Evolutionary conservation across 2,113 vertebrate genomes (phyloP), one percentile per base, ranked within the genome.

Genomic region (Crotalus horridus): DNA sequence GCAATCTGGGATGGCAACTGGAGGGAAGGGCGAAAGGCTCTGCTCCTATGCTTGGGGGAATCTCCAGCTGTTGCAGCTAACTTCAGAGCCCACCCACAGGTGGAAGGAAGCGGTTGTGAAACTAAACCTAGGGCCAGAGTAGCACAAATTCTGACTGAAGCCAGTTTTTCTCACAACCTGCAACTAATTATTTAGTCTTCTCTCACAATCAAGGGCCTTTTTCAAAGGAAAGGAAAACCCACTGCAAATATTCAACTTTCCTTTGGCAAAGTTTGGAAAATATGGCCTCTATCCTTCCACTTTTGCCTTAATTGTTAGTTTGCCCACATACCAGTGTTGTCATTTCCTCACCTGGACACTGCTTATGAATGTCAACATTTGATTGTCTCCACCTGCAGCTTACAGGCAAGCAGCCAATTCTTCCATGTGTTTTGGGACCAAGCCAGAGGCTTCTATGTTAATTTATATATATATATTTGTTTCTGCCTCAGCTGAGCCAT

Each of bases 361-460:
- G 81, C 89, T 90, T 59, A 92, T 69, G 86, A 88, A 88, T 26
- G 33, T 13, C 94, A 92, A 92, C 46, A 89, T 7, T 86, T 51
- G 3, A 1, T 87, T 17, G 93, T 48, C 46, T 55, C 39, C 1
- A 93, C 61, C 46, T 51, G 15, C 4, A 4, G 0, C 0, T 64
- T 93, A 23, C 23, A 39, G 86, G 7, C 93, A 29, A 29, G 33
- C 89, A 23, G 11, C 85, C 39, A 81, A 74, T 33, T n/a, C 94
- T 81, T 43, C 91, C 21, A 61, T 58, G 55, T 8, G 86, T 51
- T 59, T 15, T 51, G 53, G 92, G 23, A 46, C 10, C 21, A 69
- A 90, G n/a, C 5, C 12, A 13, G 8, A 39, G 3, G 11, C 87
- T 85, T 51, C 48, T 48, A 2, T 10, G 20, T 89, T 90, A 88